Evolutionary conservation across 64 coral and sea anemone species (phyloP).

Genomic region (Montipora foliosa): DNA sequence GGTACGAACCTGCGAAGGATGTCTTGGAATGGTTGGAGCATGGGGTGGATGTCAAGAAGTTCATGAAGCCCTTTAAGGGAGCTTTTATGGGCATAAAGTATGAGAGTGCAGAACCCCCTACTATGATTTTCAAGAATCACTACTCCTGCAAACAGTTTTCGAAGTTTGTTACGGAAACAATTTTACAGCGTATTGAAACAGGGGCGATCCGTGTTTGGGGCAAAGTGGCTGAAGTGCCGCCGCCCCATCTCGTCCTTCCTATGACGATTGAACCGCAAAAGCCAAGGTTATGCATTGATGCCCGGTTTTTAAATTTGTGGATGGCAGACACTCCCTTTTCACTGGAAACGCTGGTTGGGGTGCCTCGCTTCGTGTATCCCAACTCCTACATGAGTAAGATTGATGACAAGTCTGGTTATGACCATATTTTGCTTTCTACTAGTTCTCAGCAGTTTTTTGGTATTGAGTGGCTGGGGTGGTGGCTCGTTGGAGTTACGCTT

Average conservation of each 20-base stretch:
- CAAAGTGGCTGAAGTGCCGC: background rate
- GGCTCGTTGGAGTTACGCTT: too few species aligned
- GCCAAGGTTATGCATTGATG: slow-evolving; percentile 38
- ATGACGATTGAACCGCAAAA: slow-evolving; percentile 27
- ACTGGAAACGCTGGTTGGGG: too few species aligned
- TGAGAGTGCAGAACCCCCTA: background rate
- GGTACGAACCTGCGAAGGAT: background rate
- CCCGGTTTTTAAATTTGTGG: slow-evolving; percentile 48
- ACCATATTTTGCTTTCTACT: too few species aligned
- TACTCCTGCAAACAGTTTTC: slow-evolving; percentile 5
- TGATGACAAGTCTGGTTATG: too few species aligned
- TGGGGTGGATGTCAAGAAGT: background rate
- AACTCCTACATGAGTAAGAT: too few species aligned
- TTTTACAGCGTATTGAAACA: background rate
- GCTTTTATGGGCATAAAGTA: slow-evolving; percentile 1
- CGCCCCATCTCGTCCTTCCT: slow-evolving; percentile 8
- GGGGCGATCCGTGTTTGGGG: slow-evolving; percentile 40
- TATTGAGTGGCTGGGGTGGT: too few species aligned
- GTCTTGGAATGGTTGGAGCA: slow-evolving; percentile 13
- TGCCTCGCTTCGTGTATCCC: too few species aligned
- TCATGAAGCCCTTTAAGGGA: slow-evolving; percentile 5
- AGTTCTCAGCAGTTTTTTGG: too few species aligned
- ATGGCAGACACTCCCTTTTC: background rate
- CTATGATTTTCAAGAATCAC: background rate
- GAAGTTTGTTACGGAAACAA: background rate